Evolutionary conservation across 2,888 invertebrate genomes (phyloP).

Genomic region (Ariolimax columbianus): DNA sequence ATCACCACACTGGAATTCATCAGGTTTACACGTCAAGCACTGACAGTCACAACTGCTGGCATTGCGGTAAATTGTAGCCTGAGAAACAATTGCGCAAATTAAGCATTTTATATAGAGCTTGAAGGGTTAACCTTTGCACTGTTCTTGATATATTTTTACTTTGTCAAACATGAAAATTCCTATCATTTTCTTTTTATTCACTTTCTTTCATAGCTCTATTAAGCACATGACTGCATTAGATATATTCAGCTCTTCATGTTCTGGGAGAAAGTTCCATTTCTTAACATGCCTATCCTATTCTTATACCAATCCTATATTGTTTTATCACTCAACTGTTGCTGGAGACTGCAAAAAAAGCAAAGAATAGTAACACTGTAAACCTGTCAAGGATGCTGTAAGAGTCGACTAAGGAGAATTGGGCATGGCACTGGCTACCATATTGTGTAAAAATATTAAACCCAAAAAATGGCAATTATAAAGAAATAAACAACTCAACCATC

Average conservation of each 20-base stretch:
- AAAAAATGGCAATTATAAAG: no score
- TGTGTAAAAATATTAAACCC: no score
- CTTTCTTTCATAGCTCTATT: neutral
- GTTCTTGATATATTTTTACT: neutral
- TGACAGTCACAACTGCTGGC: constrained; percentile 62
- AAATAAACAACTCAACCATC: no score
- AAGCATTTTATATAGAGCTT: neutral
- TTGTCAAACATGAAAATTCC: neutral
- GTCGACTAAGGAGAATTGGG: no score
- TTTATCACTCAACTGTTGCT: no score
- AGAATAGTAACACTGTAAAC: no score
- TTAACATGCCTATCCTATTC: neutral
- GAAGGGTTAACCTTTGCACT: neutral
- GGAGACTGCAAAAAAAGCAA: no score
- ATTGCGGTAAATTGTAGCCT: constrained; percentile 54
- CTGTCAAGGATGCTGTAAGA: no score
- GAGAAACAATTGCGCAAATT: neutral
- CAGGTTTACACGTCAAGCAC: constrained; percentile 60
- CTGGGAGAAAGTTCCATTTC: neutral
- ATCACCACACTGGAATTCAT: constrained; percentile 72
- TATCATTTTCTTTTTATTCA: neutral
- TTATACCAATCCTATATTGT: neutral
- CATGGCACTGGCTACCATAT: no score
- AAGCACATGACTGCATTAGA: neutral
- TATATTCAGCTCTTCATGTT: neutral